Percentiles rank a stretch among this genome's conserved stretches.
These are phyloP conservation scores for Pollenia labialis DNA, from an alignment of 2,888 invertebrate species.

Conservation along the genomic window DNA sequence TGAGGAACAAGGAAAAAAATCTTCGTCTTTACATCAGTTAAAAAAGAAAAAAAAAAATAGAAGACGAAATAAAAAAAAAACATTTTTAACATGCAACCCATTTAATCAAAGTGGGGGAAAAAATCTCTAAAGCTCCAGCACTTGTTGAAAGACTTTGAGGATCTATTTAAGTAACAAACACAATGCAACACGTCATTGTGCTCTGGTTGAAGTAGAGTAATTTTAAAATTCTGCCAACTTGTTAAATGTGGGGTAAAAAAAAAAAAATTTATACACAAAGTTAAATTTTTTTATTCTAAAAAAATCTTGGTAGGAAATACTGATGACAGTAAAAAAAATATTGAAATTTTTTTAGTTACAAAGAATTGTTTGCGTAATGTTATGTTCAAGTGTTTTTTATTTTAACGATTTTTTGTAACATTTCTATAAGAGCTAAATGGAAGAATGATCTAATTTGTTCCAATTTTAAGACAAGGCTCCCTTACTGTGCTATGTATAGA, in stretches of 20 bases:
- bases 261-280: not conserved
- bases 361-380: too few relatives aligned
- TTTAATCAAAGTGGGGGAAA: constrained; percentile 52
- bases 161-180: constrained; percentile 25
- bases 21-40: constrained; percentile 38
- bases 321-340: too few relatives aligned
- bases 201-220: constrained; percentile 40
- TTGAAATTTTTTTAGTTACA: too few relatives aligned
- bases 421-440: too few relatives aligned
- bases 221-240: constrained; percentile 47
- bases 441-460: not conserved
- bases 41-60: constrained; percentile 1
- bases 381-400: too few relatives aligned
- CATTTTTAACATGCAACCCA: constrained; percentile 61
- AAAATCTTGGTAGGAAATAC: too few relatives aligned
- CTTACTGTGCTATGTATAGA: too few relatives aligned
- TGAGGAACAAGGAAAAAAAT: constrained; percentile 51
- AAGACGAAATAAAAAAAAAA: constrained; percentile 33
- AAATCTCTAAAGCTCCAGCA: constrained; percentile 54
- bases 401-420: too few relatives aligned
- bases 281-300: too few relatives aligned
- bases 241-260: constrained; percentile 21
- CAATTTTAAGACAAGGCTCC: not conserved
- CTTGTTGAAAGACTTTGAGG: constrained; percentile 50
- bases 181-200: constrained; percentile 48